Conservation (phyloP, 2,113 vertebrate genomes). For the Eurypyga helias region DNA sequence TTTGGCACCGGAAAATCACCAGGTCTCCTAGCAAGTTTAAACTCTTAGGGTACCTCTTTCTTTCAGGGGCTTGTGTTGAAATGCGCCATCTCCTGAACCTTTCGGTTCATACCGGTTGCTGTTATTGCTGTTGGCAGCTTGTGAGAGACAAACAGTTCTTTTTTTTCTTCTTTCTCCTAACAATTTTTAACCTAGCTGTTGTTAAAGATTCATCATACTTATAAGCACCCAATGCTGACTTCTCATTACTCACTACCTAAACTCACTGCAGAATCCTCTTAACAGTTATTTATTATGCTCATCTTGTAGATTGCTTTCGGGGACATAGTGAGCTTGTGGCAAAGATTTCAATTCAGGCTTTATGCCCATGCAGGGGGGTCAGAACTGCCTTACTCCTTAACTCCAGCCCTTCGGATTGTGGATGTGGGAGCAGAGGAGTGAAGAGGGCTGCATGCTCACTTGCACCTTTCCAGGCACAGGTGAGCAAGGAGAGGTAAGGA, state of each 20-base stretch:
- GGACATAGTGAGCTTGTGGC: neutral
- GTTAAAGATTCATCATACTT: conserved; percentile 30
- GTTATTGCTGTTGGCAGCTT: neutral
- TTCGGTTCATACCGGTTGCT: neutral
- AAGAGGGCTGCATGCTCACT: fast-evolving
- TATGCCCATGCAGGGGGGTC: neutral
- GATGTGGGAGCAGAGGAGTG: neutral
- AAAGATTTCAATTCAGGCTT: neutral
- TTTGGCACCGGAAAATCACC: neutral
- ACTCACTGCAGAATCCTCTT: conserved; percentile 7
- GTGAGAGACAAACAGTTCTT: neutral
- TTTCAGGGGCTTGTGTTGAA: neutral
- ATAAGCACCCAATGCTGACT: neutral
- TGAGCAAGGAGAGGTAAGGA: neutral
- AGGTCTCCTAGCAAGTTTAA: neutral
- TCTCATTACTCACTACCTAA: conserved; percentile 34
- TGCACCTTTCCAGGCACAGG: fast-evolving
- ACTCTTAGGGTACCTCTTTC: neutral
- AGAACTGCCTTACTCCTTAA: neutral
- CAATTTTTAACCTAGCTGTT: neutral
- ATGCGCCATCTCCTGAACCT: neutral
- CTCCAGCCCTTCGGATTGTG: neutral
- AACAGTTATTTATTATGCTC: neutral
- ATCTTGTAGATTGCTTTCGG: neutral
- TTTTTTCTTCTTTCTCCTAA: neutral